These are phyloP conservation scores for Apus apus DNA, from an alignment of 2,113 vertebrate species.

Conservation along the genomic window DNA sequence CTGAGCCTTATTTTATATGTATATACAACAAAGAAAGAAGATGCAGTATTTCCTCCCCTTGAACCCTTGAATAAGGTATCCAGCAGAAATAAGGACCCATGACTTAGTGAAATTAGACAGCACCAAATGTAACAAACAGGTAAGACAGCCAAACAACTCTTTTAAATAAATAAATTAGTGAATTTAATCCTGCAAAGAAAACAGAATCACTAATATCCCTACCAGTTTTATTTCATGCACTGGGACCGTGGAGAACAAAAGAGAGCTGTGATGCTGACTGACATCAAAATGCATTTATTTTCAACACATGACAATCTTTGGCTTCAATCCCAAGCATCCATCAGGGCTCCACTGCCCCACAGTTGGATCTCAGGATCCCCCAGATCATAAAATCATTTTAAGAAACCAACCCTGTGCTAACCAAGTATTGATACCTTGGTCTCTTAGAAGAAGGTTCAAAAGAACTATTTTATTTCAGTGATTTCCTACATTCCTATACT, in stretches of 20 bases:
- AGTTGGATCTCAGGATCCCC: neutral
- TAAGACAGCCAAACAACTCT: neutral
- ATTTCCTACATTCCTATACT: neutral
- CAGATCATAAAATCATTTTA: neutral
- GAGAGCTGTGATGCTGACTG: neutral
- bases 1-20: neutral
- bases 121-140: neutral
- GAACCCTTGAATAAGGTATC: neutral
- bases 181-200: neutral
- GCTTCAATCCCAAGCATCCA: neutral
- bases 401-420: neutral
- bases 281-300: neutral
- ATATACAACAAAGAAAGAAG: neutral
- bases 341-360: neutral
- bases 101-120: neutral
- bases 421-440: neutral
- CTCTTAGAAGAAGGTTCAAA: neutral
- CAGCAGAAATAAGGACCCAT: neutral
- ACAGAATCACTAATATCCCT: neutral
- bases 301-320: neutral
- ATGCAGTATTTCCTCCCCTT: neutral
- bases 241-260: neutral
- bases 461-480: neutral
- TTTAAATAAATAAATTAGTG: neutral
- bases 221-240: neutral